Evolutionary conservation across 2,113 vertebrate genomes (phyloP).

Genomic region (Pelusios castaneus): DNA sequence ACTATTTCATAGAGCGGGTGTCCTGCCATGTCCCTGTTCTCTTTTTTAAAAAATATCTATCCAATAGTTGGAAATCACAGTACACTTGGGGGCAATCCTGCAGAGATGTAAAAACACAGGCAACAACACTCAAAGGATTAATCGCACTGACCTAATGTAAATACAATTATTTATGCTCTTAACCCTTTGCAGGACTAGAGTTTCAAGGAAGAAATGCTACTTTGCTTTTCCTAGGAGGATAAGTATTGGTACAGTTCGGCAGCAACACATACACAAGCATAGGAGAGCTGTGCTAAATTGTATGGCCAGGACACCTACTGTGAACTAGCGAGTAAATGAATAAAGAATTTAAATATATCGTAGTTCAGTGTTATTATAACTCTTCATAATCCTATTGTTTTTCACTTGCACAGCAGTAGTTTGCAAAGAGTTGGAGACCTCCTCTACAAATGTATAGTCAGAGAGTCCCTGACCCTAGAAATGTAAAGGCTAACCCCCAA

Average conservation of each 20-base stretch:
- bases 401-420: not conserved
- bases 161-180: not conserved
- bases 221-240: not conserved
- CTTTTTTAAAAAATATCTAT: constrained; percentile 18
- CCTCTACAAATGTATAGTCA: not conserved
- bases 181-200: not conserved
- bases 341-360: not conserved
- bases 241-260: not conserved
- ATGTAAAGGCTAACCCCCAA: not conserved
- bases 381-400: not conserved
- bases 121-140: not conserved
- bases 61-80: not conserved
- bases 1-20: not conserved
- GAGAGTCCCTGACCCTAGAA: not conserved
- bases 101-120: not conserved
- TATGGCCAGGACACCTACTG: not conserved
- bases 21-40: not conserved
- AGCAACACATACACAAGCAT: not conserved
- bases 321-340: not conserved
- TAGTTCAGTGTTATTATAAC: not conserved
- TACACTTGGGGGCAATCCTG: not conserved
- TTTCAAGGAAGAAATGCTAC: not conserved
- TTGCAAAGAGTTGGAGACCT: not conserved
- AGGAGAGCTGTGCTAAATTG: not conserved
- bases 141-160: not conserved